Evolutionary conservation across 1,140 invertebrate species (phyloP).

Genomic region (Bombus waltoni): DNA sequence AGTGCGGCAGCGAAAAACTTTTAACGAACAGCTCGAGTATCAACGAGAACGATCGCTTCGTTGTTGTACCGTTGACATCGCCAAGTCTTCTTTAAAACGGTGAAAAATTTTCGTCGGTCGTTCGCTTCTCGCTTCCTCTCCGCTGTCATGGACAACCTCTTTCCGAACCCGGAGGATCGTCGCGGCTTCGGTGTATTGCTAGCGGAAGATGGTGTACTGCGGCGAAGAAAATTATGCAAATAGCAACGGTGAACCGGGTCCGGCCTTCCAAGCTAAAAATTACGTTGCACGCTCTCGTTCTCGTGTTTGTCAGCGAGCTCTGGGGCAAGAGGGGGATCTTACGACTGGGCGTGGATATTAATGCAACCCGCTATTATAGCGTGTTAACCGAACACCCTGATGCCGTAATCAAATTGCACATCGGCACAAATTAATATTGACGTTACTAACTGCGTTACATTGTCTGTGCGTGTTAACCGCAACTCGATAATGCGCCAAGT

Average conservation of each 20-base stretch:
- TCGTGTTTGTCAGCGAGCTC: not conserved
- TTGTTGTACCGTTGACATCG: no score
- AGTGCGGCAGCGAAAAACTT: constrained; percentile 20
- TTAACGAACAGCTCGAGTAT: constrained; percentile 28
- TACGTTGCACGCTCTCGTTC: not conserved
- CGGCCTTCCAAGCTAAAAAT: not conserved
- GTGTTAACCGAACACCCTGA: constrained; percentile 36
- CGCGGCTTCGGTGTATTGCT: not conserved
- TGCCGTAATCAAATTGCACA: constrained; percentile 49
- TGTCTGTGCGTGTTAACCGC: constrained; percentile 48
- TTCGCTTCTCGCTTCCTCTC: not conserved
- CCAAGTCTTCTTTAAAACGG: not conserved
- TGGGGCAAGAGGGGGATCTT: not conserved
- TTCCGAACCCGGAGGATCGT: not conserved
- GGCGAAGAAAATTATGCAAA: constrained; percentile 24
- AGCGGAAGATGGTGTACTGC: no score
- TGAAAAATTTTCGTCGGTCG: not conserved
- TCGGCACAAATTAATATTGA: constrained; percentile 59
- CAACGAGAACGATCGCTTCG: not conserved
- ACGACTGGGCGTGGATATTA: not conserved
- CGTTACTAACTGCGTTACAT: constrained; percentile 52
- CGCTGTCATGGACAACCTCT: not conserved
- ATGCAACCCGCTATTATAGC: constrained; percentile 38
- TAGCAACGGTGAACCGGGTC: not conserved
- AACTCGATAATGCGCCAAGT: constrained; percentile 24